Evolutionary conservation across 2,797 vertebrate genomes (phyloP).

Genomic region (Adelosebastes latens): DNA sequence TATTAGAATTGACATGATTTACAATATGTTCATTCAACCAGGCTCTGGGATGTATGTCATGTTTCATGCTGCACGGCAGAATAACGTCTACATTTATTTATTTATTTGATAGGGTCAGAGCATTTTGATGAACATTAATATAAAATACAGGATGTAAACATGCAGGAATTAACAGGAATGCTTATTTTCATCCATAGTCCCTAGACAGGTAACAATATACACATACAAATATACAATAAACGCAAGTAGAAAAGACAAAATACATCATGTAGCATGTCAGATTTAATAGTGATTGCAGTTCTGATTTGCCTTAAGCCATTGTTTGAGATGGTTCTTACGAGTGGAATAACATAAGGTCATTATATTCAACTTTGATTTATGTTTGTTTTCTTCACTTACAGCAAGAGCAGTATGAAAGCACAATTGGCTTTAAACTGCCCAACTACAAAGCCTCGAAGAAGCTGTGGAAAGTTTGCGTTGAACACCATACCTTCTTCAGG

Average conservation of each 20-base stretch:
- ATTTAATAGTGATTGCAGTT: too few species aligned
- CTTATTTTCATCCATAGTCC: too few species aligned
- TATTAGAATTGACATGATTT: not conserved
- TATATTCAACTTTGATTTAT: not conserved
- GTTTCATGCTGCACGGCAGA: not conserved
- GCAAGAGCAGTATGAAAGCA: constrained; percentile 96
- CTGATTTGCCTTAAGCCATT: too few species aligned
- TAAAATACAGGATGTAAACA: too few species aligned
- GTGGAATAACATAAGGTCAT: not conserved
- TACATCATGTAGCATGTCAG: too few species aligned
- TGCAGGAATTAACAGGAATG: too few species aligned
- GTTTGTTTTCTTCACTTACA: constrained; percentile 63
- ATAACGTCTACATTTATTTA: not conserved
- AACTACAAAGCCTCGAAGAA: constrained; percentile 97
- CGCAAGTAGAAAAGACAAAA: too few species aligned
- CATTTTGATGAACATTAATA: too few species aligned
- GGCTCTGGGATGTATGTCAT: not conserved
- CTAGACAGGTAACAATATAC: too few species aligned
- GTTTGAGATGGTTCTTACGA: too few species aligned
- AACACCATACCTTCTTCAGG: constrained; percentile 98
- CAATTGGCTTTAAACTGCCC: constrained; percentile 93
- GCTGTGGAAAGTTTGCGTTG: constrained; percentile 97
- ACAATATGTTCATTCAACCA: not conserved
- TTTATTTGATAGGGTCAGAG: not conserved
- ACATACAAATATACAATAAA: too few species aligned